Conservation (phyloP, 2,888 invertebrate genomes). For the Cynaeus angustus region DNA sequence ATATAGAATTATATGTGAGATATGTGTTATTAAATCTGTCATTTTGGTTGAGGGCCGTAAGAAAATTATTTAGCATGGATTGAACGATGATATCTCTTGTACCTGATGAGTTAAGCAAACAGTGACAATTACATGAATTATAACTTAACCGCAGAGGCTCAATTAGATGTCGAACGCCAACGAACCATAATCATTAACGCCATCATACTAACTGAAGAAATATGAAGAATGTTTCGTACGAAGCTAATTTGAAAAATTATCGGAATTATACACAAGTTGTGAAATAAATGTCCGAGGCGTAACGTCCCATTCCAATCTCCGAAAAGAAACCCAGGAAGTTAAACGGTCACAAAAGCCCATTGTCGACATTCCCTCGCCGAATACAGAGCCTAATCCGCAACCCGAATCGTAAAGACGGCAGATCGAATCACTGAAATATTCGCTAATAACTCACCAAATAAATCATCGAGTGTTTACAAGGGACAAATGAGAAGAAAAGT, state of each 20-base stretch:
- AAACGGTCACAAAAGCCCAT: slow-evolving; percentile 30
- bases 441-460: slow-evolving; percentile 45
- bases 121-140: slow-evolving; percentile 64
- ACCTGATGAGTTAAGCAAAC: slow-evolving; percentile 60
- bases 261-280: slow-evolving; percentile 54
- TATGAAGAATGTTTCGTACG: slow-evolving; percentile 45
- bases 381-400: slow-evolving; percentile 39
- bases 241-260: slow-evolving; percentile 60
- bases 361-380: slow-evolving; percentile 26
- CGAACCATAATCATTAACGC: slow-evolving; percentile 65
- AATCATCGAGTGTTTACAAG: slow-evolving; percentile 35
- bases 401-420: slow-evolving; percentile 38
- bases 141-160: slow-evolving; percentile 62
- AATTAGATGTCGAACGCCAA: slow-evolving; percentile 64
- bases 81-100: slow-evolving; percentile 57
- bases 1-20: too few relatives aligned
- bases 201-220: slow-evolving; percentile 61
- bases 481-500: slow-evolving; percentile 35
- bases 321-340: slow-evolving; percentile 35
- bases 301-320: slow-evolving; percentile 31
- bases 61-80: slow-evolving; percentile 58
- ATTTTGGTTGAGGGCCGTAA: slow-evolving; percentile 3
- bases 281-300: slow-evolving; percentile 36
- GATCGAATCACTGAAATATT: slow-evolving; percentile 43
- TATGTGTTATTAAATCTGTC: too few relatives aligned